Evolutionary conservation across 1,140 invertebrate genomes (phyloP).

Genomic region (Drosophila varians): DNA sequence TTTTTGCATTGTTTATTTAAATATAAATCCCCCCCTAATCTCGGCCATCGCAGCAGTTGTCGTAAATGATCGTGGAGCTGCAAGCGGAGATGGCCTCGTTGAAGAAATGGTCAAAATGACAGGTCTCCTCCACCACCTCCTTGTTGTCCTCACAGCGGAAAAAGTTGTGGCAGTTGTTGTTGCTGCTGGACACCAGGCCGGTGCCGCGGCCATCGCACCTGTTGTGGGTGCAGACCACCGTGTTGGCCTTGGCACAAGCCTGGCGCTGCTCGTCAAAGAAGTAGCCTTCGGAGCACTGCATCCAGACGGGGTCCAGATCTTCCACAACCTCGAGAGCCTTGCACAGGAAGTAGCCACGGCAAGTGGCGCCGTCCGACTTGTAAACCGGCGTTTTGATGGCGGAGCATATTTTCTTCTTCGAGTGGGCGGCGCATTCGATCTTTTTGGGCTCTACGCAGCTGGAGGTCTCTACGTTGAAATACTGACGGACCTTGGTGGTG

Average conservation of each 20-base stretch:
- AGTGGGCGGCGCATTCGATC: conserved; percentile 49
- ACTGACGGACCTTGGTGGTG: conserved; percentile 4
- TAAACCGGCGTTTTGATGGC: neutral
- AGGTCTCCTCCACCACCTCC: conserved; percentile 32
- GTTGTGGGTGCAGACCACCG: conserved; percentile 61
- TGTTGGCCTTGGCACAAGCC: conserved; percentile 35
- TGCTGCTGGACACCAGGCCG: conserved; percentile 57
- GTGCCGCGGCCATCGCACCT: conserved; percentile 76
- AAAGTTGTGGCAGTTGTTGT: conserved; percentile 68
- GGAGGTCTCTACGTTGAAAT: conserved; percentile 56
- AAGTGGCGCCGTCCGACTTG: conserved; percentile 55
- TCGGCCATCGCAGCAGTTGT: conserved; percentile 60
- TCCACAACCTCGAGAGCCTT: conserved; percentile 19
- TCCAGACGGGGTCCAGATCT: conserved; percentile 59
- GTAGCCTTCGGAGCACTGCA: conserved; percentile 58
- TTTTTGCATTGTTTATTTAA: neutral
- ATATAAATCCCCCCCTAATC: conserved; percentile 16
- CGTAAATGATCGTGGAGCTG: conserved; percentile 53
- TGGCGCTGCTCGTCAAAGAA: conserved; percentile 50
- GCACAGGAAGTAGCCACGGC: conserved; percentile 75
- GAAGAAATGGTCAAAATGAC: conserved; percentile 67
- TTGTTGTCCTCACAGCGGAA: conserved; percentile 53
- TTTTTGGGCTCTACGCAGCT: conserved; percentile 26
- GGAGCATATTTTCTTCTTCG: conserved; percentile 27
- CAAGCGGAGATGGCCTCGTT: conserved; percentile 60